phyloP scores from a whole-genome alignment of 2,888 invertebrate genomes.

The Geophilus truncorum region DNA sequence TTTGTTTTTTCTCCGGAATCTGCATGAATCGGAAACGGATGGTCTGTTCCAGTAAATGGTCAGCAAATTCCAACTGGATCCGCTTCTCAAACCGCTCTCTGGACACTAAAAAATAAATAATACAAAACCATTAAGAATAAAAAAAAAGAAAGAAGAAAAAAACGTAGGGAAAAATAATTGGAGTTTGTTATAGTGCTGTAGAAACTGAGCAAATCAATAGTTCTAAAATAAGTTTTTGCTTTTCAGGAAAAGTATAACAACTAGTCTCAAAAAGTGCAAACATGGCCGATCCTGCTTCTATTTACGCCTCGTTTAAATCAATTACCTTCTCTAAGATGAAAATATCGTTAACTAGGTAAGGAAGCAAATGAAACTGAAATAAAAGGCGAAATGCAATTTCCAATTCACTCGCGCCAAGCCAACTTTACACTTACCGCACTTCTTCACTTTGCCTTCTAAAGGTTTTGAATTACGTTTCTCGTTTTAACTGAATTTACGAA shows the following conservation, averaged over 20 bases:
- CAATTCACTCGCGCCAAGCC: neutral
- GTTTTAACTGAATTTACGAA: slow-evolving; percentile 2
- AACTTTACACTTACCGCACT: neutral
- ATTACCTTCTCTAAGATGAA: neutral
- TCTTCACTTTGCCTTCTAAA: neutral
- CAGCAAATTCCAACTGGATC: slow-evolving; percentile 9
- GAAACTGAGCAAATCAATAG: too few species aligned
- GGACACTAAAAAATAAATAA: neutral
- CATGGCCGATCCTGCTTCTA: too few species aligned
- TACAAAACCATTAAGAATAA: neutral
- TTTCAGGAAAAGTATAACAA: too few species aligned
- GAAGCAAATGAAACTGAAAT: neutral
- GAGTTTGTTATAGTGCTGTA: too few species aligned
- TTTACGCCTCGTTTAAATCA: too few species aligned
- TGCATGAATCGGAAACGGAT: slow-evolving; percentile 5
- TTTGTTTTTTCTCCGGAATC: neutral
- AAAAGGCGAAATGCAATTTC: neutral
- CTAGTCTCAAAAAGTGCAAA: too few species aligned
- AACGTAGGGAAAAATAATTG: too few species aligned
- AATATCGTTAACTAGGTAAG: neutral
- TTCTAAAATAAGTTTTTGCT: too few species aligned
- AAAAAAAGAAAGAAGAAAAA: neutral
- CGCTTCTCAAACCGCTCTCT: neutral
- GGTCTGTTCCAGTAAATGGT: neutral
- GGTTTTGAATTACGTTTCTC: neutral